Evolutionary conservation across 2,113 vertebrate species (phyloP).

Genomic region (Paradisaea rubra): DNA sequence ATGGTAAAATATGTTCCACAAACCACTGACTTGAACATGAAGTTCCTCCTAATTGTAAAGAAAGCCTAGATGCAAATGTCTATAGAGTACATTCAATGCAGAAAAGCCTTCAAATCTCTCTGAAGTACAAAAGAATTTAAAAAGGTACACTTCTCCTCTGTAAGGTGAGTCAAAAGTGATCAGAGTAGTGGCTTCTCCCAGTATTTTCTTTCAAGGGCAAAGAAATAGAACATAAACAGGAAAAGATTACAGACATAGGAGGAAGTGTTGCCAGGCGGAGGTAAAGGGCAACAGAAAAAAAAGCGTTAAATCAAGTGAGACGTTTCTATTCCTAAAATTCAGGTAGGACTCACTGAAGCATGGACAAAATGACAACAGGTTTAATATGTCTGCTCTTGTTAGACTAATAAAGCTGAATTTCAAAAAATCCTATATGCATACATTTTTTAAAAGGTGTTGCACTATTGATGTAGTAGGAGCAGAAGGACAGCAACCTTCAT

Average conservation of each 20-base stretch:
- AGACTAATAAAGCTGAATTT: neutral
- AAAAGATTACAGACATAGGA: neutral
- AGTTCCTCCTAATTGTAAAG: neutral
- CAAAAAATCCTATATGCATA: neutral
- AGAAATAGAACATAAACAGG: neutral
- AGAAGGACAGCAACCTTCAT: constrained; percentile 6
- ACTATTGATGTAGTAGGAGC: neutral
- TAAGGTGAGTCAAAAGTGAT: neutral
- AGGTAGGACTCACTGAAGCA: neutral
- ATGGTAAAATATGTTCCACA: neutral
- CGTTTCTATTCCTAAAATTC: neutral
- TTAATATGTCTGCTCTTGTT: neutral
- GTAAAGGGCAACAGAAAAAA: neutral
- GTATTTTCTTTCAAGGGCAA: neutral
- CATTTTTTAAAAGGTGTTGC: neutral
- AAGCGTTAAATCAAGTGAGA: neutral
- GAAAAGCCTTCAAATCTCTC: neutral
- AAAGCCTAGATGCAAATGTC: neutral
- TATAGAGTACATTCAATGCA: neutral
- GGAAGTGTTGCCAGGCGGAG: neutral
- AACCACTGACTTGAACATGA: neutral
- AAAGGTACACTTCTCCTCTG: neutral
- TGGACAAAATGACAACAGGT: neutral
- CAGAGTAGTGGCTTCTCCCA: neutral
- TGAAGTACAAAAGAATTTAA: neutral